Evolutionary conservation across 2,113 vertebrate genomes (phyloP).

Genomic region (Lamprotornis superbus): DNA sequence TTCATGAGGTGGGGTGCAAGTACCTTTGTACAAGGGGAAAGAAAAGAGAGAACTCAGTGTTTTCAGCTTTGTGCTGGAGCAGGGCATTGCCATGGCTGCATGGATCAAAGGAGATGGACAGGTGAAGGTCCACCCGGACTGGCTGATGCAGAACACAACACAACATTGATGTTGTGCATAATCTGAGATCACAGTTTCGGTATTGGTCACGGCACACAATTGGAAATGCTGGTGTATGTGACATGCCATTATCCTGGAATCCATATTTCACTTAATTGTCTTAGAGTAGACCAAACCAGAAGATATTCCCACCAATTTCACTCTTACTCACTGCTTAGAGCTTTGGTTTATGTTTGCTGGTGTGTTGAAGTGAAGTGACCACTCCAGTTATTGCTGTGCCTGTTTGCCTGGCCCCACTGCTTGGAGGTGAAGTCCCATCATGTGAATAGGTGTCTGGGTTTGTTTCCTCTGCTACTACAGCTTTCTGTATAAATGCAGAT

Average conservation of each 20-base stretch:
- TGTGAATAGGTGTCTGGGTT: background rate
- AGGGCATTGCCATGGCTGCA: background rate
- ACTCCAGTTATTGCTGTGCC: background rate
- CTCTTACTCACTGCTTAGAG: background rate
- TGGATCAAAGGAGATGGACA: background rate
- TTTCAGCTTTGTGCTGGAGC: background rate
- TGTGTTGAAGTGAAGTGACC: background rate
- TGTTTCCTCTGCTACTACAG: background rate
- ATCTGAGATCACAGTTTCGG: background rate
- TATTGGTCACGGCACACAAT: background rate
- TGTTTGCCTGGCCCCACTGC: background rate
- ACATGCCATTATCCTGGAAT: background rate
- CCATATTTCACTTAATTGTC: background rate
- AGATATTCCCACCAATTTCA: background rate
- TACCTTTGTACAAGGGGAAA: background rate
- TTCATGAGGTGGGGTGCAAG: background rate
- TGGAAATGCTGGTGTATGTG: background rate
- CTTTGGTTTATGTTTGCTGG: background rate
- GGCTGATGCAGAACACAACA: background rate
- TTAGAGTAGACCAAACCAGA: background rate
- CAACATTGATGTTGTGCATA: background rate
- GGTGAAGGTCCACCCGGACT: background rate
- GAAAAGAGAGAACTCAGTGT: fast-evolving
- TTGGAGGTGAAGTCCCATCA: background rate
- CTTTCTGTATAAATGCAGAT: background rate